Base-by-base conservation (phyloP, 1,140 invertebrate genomes). In the Anastrepha ludens region DNA sequence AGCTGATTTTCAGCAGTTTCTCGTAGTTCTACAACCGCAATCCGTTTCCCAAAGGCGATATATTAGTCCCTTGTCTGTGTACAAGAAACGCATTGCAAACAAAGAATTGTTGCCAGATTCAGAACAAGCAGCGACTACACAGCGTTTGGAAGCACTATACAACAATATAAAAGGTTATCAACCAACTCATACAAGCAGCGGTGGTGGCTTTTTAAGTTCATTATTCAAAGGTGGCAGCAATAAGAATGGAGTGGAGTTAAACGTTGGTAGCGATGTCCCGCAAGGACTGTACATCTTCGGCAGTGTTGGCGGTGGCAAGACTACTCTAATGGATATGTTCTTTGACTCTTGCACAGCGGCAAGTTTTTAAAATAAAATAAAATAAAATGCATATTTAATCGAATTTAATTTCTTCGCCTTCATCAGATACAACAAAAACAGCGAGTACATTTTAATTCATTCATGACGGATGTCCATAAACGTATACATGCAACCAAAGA, bases 281-380 rank as follows among this genome's bases (percentile, higher is more conserved):
- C 95, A 96, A 93, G 97, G 97, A 8, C 93, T 98, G 9, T 98
- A 98, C 90, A 95, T 98, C 74, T 96, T 97, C 94, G 97, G 97
- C 74, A 96, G 97, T 91, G 97, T 98, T 90, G 98, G 98, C 74
- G 97, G 98, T 91, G 98, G 98, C 87, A 99, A 99, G 95, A 99
- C 99, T 13, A 99, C 99, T 97, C 94, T 99, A 44, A 99, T 99
- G 99, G 99, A 99, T 94, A 93, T 99, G 89, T 99, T 99, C 94
- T 98, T 97, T 94, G 95, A 98, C 91, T 96, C 95, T 90, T 96
- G 96, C 93, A 93, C 94, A 91, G 65, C 87, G 55, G 95, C 96
- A 94, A 93, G 90, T 91, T 88, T 78, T 29, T 20, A 39, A 15
- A 39, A 47, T 85, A n/a, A 3, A 59, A 55, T n/a, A 20, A 6